Base-by-base conservation (phyloP, 1,140 invertebrate genomes). In the Caenorhabditis remanei region DNA sequence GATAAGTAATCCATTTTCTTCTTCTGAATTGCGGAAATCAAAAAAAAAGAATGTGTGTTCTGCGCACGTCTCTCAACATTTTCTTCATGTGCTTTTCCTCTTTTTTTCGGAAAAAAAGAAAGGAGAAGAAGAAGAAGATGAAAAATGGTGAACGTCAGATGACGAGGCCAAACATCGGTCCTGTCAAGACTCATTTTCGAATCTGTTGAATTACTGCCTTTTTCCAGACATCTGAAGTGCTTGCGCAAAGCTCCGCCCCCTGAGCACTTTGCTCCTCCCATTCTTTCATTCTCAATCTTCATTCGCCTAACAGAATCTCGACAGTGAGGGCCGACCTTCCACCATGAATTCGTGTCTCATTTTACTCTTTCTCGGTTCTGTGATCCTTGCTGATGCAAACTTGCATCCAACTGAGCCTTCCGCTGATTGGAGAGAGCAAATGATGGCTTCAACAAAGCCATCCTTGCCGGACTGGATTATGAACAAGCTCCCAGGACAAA, bases 11-110 rank as follows among this genome's bases (percentile, higher is more conserved):
- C 24, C 61, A 32, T 63, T 63, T 50, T 79, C 40, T 50, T 3
- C 11, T 43, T 50, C n/a, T 79, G 71, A 79, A 79, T 79, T 24
- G 46, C 9, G 71, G 46, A 50, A 79, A 79, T 79, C 65, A 67
- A 40, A 79, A 79, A 50, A 79, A 53, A 53, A 79, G 46, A 50
- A 79, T 50, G 71, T 14, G 21, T 24, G 43, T 79, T 79, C 46
- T 79, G 6, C 14, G n/a, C 43, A 79, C 19, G 46, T 50, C 71
- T 21, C 21, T 32, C 19, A 40, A 63, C 61, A 63, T 63, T 63
- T n/a, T 40, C 24, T 19, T 63, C 19, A 32, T 63, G 21, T 32
- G 9, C 61, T 63, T 32, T 63, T 63, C 61, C 61, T 13, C 61
- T 63, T 32, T 63, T 32, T 32, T 32, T 4, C 19, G 9, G 1